Evolutionary conservation across 23 tunicate species (phyloP).

Genomic region (Halocynthia roretzi): DNA sequence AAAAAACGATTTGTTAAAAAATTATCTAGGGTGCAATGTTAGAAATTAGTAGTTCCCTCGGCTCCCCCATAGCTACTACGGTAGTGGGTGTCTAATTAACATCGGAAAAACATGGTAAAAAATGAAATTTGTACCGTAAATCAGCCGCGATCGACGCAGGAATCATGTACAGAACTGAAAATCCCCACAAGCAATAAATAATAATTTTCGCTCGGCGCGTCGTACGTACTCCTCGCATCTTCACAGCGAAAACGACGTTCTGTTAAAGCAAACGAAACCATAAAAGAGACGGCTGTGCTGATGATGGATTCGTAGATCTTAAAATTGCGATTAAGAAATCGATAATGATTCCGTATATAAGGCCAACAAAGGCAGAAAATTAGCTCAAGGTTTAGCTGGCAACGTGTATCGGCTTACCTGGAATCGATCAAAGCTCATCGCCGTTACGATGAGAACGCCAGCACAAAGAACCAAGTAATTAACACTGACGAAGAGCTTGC

Average conservation of each 20-base stretch:
- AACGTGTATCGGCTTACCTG: constrained; percentile 2
- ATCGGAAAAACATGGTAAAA: background rate
- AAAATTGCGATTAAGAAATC: too few species aligned
- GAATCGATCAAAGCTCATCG: constrained; percentile 26
- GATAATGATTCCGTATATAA: too few species aligned
- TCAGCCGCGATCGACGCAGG: constrained; percentile 10
- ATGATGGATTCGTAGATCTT: too few species aligned
- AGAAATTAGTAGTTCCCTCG: too few species aligned
- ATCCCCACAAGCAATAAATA: constrained; percentile 1
- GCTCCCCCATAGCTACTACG: background rate
- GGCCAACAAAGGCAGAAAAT: too few species aligned
- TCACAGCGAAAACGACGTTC: constrained; percentile 26
- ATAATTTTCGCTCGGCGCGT: constrained; percentile 3
- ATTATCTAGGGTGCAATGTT: too few species aligned
- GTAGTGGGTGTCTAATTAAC: background rate
- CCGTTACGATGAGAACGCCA: constrained; percentile 25
- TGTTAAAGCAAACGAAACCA: background rate
- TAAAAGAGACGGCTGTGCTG: too few species aligned
- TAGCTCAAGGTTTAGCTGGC: too few species aligned
- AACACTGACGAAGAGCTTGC: constrained; percentile 22
- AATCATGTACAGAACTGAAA: constrained; percentile 14
- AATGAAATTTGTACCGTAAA: background rate
- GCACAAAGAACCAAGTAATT: constrained; percentile 11
- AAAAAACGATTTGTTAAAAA: too few species aligned
- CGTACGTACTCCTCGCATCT: constrained; percentile 11